Base-by-base conservation (phyloP, 2,113 vertebrate genomes). In the Odocoileus virginianus region DNA sequence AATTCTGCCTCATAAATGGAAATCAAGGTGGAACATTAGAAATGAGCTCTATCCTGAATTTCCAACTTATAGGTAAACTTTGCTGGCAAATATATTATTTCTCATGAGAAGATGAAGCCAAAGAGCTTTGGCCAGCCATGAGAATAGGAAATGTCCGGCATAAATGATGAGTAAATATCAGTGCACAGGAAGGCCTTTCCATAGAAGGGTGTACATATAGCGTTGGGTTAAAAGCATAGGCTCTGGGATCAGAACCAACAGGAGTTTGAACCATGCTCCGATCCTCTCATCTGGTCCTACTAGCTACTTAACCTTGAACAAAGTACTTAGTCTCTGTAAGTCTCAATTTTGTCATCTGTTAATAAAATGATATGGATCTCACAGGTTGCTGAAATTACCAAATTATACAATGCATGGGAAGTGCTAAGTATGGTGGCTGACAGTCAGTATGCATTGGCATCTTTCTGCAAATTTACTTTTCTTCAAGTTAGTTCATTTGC, bases 31-130 rank as follows among this genome's bases (percentile, higher is more conserved):
- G 52, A 95, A 89, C 55, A 83, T 74, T 61, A 95, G 30, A 95
- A 55, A 36, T 95, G 86, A 95, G 79, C 52, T 58, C 4, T 71
- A 85, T 94, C 40, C 81, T 88, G 30, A 92, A 88, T 86, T 64
- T 96, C 28, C 11, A 92, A 85, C 64, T 87, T 92, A 17, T 28
- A 97, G 93, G 74, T 90, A 82, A 97, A 87, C 61, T 95, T 95
- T 87, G 52, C 28, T 47, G 47, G 47, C 57, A 94, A 84, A 76
- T 55, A 19, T 89, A 88, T n/a, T 87, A 89, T 81, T 90, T 10
- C 33, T 27, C 33, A 81, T 85, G 28, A 97, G 52, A 87, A 45
- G 89, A 76, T 71, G 57, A 97, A 92, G 33, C 8, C 55, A 92
- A 87, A 91, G 3, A 79, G 79, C 64, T 88, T 36, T 82, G 58